phyloP scores from a whole-genome alignment of 2,797 vertebrate species.

The Masticophis lateralis region DNA sequence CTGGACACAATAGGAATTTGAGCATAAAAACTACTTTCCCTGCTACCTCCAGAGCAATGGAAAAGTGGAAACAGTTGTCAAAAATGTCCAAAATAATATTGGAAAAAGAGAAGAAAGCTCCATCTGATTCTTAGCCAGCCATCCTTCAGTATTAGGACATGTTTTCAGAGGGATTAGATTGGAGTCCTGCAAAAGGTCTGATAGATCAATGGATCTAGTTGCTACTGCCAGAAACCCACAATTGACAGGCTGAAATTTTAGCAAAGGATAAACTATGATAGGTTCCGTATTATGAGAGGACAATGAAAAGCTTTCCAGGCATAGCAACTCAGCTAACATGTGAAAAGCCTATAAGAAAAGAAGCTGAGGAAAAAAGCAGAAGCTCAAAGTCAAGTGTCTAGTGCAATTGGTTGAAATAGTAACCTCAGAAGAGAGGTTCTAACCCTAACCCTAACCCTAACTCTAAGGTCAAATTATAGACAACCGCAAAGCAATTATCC shows the following conservation, averaged over 20 bases:
- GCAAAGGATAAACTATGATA: neutral
- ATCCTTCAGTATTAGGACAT: neutral
- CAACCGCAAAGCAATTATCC: neutral
- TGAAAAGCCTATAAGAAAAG: neutral
- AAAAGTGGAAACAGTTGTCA: neutral
- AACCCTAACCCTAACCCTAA: no score
- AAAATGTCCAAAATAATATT: neutral
- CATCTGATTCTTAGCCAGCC: neutral
- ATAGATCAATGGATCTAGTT: neutral
- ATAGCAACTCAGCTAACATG: neutral
- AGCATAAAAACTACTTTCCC: neutral
- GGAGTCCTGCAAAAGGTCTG: neutral
- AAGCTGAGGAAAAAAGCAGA: neutral
- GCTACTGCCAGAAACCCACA: neutral
- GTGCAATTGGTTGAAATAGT: neutral
- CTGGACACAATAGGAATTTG: neutral
- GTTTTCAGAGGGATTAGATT: neutral
- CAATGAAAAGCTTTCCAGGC: neutral
- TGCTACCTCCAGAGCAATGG: neutral
- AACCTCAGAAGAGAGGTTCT: neutral
- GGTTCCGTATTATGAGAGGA: neutral
- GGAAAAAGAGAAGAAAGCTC: neutral
- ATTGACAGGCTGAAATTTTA: neutral
- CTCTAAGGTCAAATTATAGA: neutral
- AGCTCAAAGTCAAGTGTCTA: neutral